Evolutionary conservation across 2,113 vertebrate species (phyloP).

Genomic region (Oryctolagus cuniculus): mOryCun1.1 NC_091442.1:84108001-84108500

Average conservation of each 20-base stretch:
- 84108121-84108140: no score
- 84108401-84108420: constrained; percentile 37
- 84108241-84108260: background rate
- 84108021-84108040: background rate
- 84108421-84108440: constrained; percentile 53
- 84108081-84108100: no score
- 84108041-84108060: background rate
- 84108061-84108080: no score
- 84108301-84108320: background rate
- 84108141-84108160: no score
- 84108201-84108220: no score
- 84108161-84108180: no score
- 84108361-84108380: constrained; percentile 36
- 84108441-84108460: constrained; percentile 16
- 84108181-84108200: no score
- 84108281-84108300: background rate
- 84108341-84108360: constrained; percentile 63
- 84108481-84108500: background rate
- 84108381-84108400: constrained; percentile 59
- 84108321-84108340: constrained; percentile 27
- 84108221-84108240: no score
- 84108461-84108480: constrained; percentile 56
- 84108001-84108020: background rate
- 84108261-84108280: background rate
- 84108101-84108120: no score